Base-by-base conservation (phyloP, 2,888 invertebrate genomes). In the Lasioglossum oenotherae region DNA sequence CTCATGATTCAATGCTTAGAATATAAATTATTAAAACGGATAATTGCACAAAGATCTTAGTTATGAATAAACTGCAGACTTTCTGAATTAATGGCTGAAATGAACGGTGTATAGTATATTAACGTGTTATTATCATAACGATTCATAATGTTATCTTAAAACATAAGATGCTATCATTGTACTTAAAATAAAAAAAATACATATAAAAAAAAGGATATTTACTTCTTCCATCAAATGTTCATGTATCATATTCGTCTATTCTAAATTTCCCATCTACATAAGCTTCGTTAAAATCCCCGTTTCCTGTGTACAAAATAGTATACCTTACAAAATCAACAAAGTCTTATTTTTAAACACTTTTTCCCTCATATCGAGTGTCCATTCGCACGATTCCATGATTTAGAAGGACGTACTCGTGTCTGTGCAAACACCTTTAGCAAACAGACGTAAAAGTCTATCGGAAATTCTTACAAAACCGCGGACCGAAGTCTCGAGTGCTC, bases 391-490 rank as follows among this genome's bases (percentile, higher is more conserved):
- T 35, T 23, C 44, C 31, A 27, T 19, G 77, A 35, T 6, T 31
- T 23, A 16, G 38, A 46, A 78, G 44, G 72, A 49, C 38, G 69
- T 41, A 23, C 35, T 71, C 74, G 74, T 41, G 67, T n/a, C 41
- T 67, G 35, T n/a, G 72, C 38, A 75, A 76, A 83, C 44, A 80
- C 71, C 23, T 23, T 76, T 6, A 38, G 53, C 74, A 64, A 71
- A 79, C 74, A 75, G 57, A 75, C 12, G 57, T 31, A 80, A 73
- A 38, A 49, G 53, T 44, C 35, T n/a, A 57, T 72, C 41, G 38
- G 75, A 67, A 71, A 83, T 83, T 72, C 76, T 80, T 75, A 64
- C 57, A 72, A 53, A 49, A 75, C 72, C n/a, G 31, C 23, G 60
- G 60, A 46, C 57, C 69, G 71, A 12, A 67, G 41, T 16, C 57